Base-by-base conservation (phyloP, 2,113 vertebrate species). In the Rhombomys opimus region DNA sequence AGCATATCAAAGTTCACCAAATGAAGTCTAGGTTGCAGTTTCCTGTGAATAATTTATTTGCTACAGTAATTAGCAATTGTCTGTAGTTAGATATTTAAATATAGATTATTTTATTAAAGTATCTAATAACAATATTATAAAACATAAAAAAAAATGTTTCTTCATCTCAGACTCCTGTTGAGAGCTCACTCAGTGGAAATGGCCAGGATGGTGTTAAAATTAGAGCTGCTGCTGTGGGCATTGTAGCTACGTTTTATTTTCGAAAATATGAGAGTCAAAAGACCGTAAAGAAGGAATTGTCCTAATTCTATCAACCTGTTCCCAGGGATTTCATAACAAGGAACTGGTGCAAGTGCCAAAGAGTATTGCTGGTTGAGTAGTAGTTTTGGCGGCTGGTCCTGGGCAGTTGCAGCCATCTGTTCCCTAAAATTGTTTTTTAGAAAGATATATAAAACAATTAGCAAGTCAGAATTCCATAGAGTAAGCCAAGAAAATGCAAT, bases 361-460 rank as follows among this genome's bases (percentile, higher is more conserved):
- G 82, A 80, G 23, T 72, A 73, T 70, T 95, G 87, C 77, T 96
- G 89, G 97, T 90, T 95, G 92, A 96, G 63, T 95, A 90, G 88
- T 91, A 90, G 57, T 76, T 96, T 94, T 95, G 94, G 90, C 95
- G 57, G 88, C 72, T 0, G 9, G 84, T 91, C 63, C 72, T 67
- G 46, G 88, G 81, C 77, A 94, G 68, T 96, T 95, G n/a, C 35
- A 92, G 76, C 92, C 97, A 97, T 97, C 93, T 98, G 95, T 93
- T 96, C 88, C 65, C 30, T 41, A 93, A 96, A 94, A 97, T 63
- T 95, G 63, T 89, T 84, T 91, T 96, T 88, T 89, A 89, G 73
- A 50, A 94, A 97, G 87, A 95, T 96, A 89, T 94, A 89, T 95
- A 97, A 97, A 97, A 96, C 89, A 95, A 97, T 97, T 95, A 98